phyloP scores from a whole-genome alignment of 1,140 invertebrate genomes.

The Gerris buenoi region DNA sequence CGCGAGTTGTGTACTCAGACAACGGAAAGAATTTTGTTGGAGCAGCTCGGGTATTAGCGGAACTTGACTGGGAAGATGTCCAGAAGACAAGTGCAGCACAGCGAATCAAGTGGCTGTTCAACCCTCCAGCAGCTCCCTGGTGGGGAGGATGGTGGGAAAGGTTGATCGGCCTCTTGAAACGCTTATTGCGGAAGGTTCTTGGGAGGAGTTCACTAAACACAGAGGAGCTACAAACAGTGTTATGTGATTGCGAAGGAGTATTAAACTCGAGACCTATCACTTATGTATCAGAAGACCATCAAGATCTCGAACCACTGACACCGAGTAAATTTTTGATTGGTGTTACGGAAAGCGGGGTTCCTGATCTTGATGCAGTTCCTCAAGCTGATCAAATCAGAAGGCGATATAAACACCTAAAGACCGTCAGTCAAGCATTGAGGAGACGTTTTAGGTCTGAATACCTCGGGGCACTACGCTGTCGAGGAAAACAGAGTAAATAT shows the following conservation, averaged over 20 bases:
- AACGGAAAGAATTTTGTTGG: not conserved
- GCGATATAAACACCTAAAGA: too few relatives aligned
- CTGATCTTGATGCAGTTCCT: too few relatives aligned
- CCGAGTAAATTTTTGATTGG: too few relatives aligned
- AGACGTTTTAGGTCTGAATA: too few relatives aligned
- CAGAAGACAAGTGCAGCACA: not conserved
- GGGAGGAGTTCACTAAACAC: not conserved
- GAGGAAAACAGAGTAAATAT: too few relatives aligned
- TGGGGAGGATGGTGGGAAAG: not conserved
- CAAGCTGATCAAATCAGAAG: too few relatives aligned
- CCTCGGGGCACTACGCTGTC: too few relatives aligned
- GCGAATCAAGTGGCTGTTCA: not conserved
- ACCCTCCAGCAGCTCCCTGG: not conserved
- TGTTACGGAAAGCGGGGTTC: too few relatives aligned
- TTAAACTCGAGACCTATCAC: not conserved
- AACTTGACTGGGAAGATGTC: not conserved
- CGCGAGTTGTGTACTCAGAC: too few relatives aligned
- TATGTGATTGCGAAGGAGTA: not conserved
- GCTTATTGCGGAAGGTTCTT: not conserved
- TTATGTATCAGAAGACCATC: not conserved
- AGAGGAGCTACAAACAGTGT: not conserved
- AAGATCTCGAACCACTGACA: too few relatives aligned
- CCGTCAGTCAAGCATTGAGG: too few relatives aligned
- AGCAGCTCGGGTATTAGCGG: not conserved
- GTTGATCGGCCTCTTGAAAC: not conserved